Percentiles rank a stretch among this genome's conserved stretches.
phyloP scores from a whole-genome alignment of 2,888 invertebrate species.

The Heteromurus nitidus region DNA sequence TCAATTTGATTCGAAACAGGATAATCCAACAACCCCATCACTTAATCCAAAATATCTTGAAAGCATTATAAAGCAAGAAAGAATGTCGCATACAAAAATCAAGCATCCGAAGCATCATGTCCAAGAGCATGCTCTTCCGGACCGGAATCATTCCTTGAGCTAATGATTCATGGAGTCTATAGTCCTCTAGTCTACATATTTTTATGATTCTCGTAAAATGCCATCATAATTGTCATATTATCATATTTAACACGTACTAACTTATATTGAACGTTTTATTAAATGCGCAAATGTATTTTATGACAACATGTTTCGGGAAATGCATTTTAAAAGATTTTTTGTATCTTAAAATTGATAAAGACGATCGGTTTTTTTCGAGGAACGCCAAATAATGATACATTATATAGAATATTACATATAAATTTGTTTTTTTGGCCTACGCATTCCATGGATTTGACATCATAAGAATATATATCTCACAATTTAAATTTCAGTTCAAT shows the following conservation, averaged over 20 bases:
- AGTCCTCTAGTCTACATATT: neutral
- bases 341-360: no score
- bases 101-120: slow-evolving; percentile 50
- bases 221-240: neutral
- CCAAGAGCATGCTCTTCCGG: slow-evolving; percentile 48
- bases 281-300: neutral
- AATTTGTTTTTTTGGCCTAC: neutral
- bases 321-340: neutral
- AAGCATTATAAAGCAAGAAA: slow-evolving; percentile 36
- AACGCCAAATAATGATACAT: neutral
- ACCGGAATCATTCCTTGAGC: neutral
- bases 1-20: no score
- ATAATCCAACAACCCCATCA: neutral
- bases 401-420: neutral
- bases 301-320: neutral
- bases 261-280: slow-evolving; percentile 5
- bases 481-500: no score
- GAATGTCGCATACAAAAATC: neutral
- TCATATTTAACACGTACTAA: no score
- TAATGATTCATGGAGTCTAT: neutral
- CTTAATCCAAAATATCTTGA: slow-evolving; percentile 56
- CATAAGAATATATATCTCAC: neutral
- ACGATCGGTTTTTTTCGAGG: neutral
- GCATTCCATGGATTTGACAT: neutral
- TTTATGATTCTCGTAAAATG: neutral